Evolutionary conservation across 2,888 invertebrate genomes (phyloP).

Genomic region (Aleiodes testaceus): DNA sequence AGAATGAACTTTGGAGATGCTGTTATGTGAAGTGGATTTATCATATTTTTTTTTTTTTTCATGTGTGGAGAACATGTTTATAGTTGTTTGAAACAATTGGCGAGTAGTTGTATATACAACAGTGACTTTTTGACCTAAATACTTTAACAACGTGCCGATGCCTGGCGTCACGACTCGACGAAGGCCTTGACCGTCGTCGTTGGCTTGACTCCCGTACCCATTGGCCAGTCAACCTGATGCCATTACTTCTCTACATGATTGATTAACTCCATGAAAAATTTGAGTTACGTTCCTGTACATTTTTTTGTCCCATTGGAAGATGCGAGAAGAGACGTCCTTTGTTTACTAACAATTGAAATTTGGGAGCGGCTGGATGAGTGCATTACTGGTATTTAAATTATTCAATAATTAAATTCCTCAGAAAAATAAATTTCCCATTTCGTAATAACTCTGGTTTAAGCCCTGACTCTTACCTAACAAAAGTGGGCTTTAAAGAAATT

Average conservation of each 20-base stretch:
- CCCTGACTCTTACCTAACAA: no score
- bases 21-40: no score
- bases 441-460: no score
- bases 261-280: not conserved
- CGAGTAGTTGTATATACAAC: slow-evolving; percentile 56
- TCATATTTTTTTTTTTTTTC: no score
- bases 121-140: slow-evolving; percentile 72
- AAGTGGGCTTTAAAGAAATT: no score
- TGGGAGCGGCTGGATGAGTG: no score
- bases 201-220: slow-evolving; percentile 43
- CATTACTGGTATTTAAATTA: no score
- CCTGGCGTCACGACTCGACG: slow-evolving; percentile 50
- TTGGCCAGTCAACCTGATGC: slow-evolving; percentile 44
- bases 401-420: no score
- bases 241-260: not conserved
- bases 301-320: not conserved
- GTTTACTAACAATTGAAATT: no score
- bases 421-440: no score
- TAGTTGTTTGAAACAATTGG: slow-evolving; percentile 54
- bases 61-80: slow-evolving; percentile 11
- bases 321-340: not conserved
- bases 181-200: slow-evolving; percentile 69
- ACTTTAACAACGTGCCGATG: slow-evolving; percentile 63
- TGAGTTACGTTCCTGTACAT: no score
- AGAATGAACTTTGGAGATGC: not conserved